Conservation (phyloP, 1,140 invertebrate genomes). For the Melitaea cinxia region DNA sequence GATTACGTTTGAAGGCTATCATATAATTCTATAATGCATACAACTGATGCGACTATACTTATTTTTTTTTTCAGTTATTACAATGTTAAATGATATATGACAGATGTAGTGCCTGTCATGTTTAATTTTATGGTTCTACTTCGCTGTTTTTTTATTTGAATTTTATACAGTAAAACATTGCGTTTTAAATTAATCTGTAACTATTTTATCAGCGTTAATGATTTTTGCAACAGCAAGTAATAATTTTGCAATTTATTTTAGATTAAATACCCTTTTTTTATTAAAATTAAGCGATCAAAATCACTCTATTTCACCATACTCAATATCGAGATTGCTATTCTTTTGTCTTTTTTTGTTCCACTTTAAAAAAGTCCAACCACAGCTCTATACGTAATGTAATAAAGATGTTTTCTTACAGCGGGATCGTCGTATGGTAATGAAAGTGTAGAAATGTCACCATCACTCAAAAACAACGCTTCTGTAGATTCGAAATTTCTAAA, state of each 20-base stretch:
- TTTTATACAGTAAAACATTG: no score
- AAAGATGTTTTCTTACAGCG: slow-evolving; percentile 78
- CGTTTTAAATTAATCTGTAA: no score
- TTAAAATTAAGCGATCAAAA: not conserved
- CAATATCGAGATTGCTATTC: not conserved
- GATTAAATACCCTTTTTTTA: not conserved
- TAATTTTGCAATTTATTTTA: not conserved
- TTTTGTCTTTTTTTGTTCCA: slow-evolving; percentile 13
- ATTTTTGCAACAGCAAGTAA: no score
- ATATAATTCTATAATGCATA: no score
- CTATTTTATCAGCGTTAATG: no score
- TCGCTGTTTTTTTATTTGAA: no score
- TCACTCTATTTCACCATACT: not conserved
- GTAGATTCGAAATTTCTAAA: slow-evolving; percentile 82
- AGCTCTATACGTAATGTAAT: not conserved
- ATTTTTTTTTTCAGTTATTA: no score
- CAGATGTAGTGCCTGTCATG: no score
- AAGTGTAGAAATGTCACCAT: slow-evolving; percentile 76
- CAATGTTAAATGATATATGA: no score
- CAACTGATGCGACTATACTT: no score
- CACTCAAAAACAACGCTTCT: slow-evolving; percentile 82
- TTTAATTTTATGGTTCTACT: no score
- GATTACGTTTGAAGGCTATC: no score
- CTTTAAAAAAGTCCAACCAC: not conserved
- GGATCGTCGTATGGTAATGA: slow-evolving; percentile 86